Conservation (phyloP, 2,888 invertebrate species). For the Eustalomyia histrio region DNA sequence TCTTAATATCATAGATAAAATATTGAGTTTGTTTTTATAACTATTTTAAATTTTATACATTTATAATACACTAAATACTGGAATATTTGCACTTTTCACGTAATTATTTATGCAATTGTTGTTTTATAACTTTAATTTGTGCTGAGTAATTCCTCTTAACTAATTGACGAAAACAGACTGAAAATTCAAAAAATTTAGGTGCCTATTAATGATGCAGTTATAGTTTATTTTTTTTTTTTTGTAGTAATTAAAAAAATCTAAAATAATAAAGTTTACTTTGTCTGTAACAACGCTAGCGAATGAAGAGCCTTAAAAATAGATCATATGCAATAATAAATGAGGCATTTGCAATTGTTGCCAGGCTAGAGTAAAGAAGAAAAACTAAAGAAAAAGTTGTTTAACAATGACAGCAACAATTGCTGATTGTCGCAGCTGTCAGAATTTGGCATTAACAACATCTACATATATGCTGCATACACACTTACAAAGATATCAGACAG, state of each 20-base stretch:
- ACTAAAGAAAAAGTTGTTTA: conserved; percentile 42
- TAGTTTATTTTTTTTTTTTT: no score
- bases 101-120: no score
- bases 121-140: no score
- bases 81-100: no score
- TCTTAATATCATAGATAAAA: no score
- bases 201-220: conserved; percentile 37
- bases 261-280: conserved; percentile 7
- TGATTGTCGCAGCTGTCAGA: conserved; percentile 71
- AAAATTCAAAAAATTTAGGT: conserved; percentile 23
- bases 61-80: no score
- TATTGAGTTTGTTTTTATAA: no score
- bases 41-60: no score
- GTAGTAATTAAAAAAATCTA: neutral
- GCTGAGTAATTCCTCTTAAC: conserved; percentile 13
- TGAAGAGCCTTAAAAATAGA: conserved; percentile 46
- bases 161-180: conserved; percentile 39
- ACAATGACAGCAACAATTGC: conserved; percentile 65
- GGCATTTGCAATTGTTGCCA: conserved; percentile 55
- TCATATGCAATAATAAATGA: conserved; percentile 49
- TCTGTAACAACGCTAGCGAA: neutral
- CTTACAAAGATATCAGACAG: conserved; percentile 43
- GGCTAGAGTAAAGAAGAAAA: conserved; percentile 27
- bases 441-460: conserved; percentile 71
- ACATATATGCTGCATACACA: conserved; percentile 46